Percentiles rank a stretch among this genome's conserved stretches.
Evolutionary conservation across 2,797 vertebrate species (phyloP).

Genomic region (Lophotriccus pileatus): DNA sequence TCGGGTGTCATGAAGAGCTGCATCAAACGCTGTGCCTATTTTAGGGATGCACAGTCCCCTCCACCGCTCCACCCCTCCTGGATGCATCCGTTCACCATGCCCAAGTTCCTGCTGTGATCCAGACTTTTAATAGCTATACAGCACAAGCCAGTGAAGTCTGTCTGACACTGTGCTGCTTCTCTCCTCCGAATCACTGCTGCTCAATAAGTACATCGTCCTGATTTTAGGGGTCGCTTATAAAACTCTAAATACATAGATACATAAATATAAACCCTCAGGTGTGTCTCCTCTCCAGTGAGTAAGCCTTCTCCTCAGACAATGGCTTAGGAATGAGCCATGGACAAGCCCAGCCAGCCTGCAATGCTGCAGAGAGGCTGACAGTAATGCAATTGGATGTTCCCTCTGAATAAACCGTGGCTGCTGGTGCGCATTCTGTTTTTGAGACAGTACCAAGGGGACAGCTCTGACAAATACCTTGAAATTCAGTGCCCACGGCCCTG

Average conservation of each 20-base stretch:
- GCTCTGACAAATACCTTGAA: slow-evolving; percentile 39
- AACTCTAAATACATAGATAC: neutral
- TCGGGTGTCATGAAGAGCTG: slow-evolving; percentile 7
- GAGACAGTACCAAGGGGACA: slow-evolving; percentile 10
- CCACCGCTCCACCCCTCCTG: neutral
- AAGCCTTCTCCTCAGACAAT: neutral
- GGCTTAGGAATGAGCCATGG: neutral
- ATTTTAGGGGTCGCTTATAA: neutral
- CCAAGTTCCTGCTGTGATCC: neutral
- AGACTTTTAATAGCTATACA: slow-evolving; percentile 8
- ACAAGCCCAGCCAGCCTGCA: neutral
- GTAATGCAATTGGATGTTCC: neutral
- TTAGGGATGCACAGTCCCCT: neutral
- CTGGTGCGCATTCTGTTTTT: slow-evolving; percentile 1
- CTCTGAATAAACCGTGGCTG: slow-evolving; percentile 18
- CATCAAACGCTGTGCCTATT: slow-evolving; percentile 43
- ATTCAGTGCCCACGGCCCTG: neutral
- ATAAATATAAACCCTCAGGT: neutral
- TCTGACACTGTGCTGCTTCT: neutral
- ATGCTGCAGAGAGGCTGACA: neutral
- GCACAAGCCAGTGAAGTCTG: neutral
- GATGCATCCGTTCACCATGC: neutral
- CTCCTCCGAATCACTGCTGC: neutral
- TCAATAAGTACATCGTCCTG: neutral
- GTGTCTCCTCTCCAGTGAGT: neutral